Evolutionary conservation across 92 coral and sea anemone species (phyloP), one percentile per base, ranked within the genome.

Genomic region (Desmophyllum pertusum): DNA sequence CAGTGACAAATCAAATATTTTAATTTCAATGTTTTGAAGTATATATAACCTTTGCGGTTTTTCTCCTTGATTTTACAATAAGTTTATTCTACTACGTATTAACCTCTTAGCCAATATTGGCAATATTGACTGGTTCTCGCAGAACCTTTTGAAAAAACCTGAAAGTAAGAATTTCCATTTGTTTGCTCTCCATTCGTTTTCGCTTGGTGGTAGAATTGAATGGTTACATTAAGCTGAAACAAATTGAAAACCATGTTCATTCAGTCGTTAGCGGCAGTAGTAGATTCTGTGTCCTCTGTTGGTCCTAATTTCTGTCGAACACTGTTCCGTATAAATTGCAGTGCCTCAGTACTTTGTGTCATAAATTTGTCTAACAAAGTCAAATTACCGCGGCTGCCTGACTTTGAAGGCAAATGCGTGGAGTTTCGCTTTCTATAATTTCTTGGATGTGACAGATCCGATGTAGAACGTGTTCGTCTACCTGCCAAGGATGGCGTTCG

Each of bases 261-360:
- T 36, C 40, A 72, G 18, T 61, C 40, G 41, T 59, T 35, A 6
- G 78, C 35, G 0, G 18, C 35, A 2, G 61, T 30, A 25, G 79
- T 3, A 23, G 86, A 19, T 40, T 72, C 79, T 13, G 42, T 35
- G 51, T 73, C 36, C 10, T 50, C 40, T 5, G 52, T 19, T 59
- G 57, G 13, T 13, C 91, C 92, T 29, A 94, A 66, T 73, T 81
- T 94, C 76, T 89, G 89, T 53, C 95, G 67, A n/a, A 94, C 95
- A 37, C 90, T 94, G 53, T 79, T 75, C 29, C 98, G 88, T 71
- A 94, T 94, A 57, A 89, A 90, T 29, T 94, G 91, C 51, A 94
- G 89, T 11, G 95, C 98, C 25, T 94, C 98, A 0, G 98, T 89
- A 64, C 98, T 94, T 69, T 92, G 98, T 2, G 93, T 88, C 93